Percentiles rank a stretch among this genome's conserved stretches.
Conservation (phyloP, 2,888 invertebrate species). For the Epinotia brunnichana region DNA sequence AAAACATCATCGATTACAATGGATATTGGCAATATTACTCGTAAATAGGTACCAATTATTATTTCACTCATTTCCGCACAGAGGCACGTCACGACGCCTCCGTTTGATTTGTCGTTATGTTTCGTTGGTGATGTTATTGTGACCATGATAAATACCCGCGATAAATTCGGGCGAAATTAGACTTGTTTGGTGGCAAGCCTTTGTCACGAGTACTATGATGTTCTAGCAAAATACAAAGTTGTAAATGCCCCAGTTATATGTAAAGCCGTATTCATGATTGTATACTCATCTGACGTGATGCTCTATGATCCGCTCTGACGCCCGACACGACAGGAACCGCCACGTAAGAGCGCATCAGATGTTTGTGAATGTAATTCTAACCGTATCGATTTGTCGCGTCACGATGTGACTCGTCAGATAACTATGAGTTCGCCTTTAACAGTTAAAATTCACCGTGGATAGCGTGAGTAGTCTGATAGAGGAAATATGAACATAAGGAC, state of each 20-base stretch:
- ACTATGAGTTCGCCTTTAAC: too few species aligned
- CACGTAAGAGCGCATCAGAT: too few species aligned
- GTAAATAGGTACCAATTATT: not conserved
- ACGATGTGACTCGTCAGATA: too few species aligned
- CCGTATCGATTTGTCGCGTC: too few species aligned
- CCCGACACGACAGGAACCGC: too few species aligned
- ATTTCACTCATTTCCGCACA: slow-evolving; percentile 3
- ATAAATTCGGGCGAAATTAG: not conserved
- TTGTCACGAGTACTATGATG: too few species aligned
- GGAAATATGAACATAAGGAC: not conserved
- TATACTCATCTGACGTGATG: too few species aligned
- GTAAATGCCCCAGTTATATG: too few species aligned
- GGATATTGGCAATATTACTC: slow-evolving; percentile 13
- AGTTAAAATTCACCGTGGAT: not conserved
- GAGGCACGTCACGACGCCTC: slow-evolving; percentile 5
- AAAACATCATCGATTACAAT: not conserved
- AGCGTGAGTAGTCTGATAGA: not conserved
- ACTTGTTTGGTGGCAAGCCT: not conserved
- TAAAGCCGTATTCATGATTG: too few species aligned
- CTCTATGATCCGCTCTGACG: too few species aligned
- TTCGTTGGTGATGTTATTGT: slow-evolving; percentile 5
- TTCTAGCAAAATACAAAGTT: too few species aligned
- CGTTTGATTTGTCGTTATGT: slow-evolving; percentile 11
- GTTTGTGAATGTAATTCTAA: too few species aligned
- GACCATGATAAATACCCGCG: not conserved